Evolutionary conservation across 2,888 invertebrate genomes (phyloP).

Genomic region (Synergus gifuensis): DNA sequence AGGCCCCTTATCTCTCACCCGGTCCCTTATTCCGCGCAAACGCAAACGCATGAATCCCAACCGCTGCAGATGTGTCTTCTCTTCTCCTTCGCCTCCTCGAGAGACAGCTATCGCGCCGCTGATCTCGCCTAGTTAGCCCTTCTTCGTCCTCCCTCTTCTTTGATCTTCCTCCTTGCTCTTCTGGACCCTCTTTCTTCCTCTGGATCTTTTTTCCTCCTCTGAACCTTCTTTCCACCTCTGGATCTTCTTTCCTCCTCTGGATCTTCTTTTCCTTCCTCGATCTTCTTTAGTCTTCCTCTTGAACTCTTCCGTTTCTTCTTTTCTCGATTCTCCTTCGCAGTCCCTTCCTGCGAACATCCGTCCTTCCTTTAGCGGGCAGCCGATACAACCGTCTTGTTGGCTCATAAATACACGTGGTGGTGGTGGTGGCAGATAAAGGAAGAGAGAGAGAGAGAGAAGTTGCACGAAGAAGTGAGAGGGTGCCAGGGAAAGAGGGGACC

Average conservation of each 20-base stretch:
- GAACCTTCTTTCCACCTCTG: constrained; percentile 50
- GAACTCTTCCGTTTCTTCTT: constrained; percentile 27
- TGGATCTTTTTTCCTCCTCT: neutral
- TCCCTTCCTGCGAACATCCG: constrained; percentile 50
- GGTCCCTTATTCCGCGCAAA: constrained; percentile 69
- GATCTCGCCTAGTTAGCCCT: constrained; percentile 75
- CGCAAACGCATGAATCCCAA: constrained; percentile 65
- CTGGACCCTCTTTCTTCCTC: constrained; percentile 17
- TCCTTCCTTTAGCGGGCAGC: constrained; percentile 47
- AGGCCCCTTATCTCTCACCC: constrained; percentile 66
- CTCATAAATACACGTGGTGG: constrained; percentile 39
- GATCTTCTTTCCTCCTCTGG: constrained; percentile 13
- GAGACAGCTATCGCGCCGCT: constrained; percentile 69
- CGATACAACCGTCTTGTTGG: constrained; percentile 44
- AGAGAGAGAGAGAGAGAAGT: constrained; percentile 48
- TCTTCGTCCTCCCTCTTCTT: constrained; percentile 47
- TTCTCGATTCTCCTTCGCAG: constrained; percentile 3
- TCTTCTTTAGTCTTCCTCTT: constrained; percentile 23
- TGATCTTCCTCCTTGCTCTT: constrained; percentile 2
- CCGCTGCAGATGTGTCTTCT: constrained; percentile 57
- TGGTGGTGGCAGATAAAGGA: constrained; percentile 41
- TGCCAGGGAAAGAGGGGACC: constrained; percentile 56
- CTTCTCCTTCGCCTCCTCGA: constrained; percentile 49
- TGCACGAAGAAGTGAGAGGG: constrained; percentile 36
- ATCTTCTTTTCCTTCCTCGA: neutral